Base-by-base conservation (phyloP, 2,797 vertebrate species). In the Sebastes miniatus region DNA sequence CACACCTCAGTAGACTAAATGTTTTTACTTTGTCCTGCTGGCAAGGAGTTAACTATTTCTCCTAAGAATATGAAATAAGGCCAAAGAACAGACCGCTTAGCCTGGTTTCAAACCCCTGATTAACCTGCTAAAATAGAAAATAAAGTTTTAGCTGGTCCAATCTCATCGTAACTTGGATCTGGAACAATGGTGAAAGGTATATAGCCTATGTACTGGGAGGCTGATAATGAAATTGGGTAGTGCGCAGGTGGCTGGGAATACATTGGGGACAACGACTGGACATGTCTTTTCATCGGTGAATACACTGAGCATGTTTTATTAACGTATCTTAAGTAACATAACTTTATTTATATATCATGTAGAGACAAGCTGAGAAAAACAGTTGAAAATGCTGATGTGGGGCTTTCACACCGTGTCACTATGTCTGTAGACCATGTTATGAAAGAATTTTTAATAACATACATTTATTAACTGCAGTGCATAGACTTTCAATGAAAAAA, bases 231-330 rank as follows among this genome's bases (percentile, higher is more conserved):
- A 29, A 29, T 3, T n/a, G 25, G 25, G 43, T 29, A 50, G 16
- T 50, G 25, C 2, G 1, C 27, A 14, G 43, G 8, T 4, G 24
- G 8, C 10, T 47, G 24, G 14, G 22, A 43, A 22, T 5, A 50
- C 65, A 20, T 3, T 27, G 39, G 39, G 25, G 27, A 14, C 27
- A 68, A 31, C 18, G 27, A 2, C 43, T 13, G 25, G 10, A n/a
- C 16, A 29, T 29, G 1, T 39, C 36, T 39, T 1, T 18, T 43
- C n/a, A 36, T 39, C n/a, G 0, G n/a, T 24, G n/a, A 22, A 64
- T 24, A 64, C 62, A 64, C 62, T 13, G 32, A 36, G 31, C 31
- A 34, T 63, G 31, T 62, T 34, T n/a, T 36, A 12, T 12, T 36
- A 34, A 34, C 4, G 0, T 34, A 34, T n/a, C n/a, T n/a, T 34